A percentile compares a stretch with the other conserved stretches of the same genome.
phyloP scores from a whole-genome alignment of 2,888 invertebrate genomes.

The Galerucella calmariensis region DNA sequence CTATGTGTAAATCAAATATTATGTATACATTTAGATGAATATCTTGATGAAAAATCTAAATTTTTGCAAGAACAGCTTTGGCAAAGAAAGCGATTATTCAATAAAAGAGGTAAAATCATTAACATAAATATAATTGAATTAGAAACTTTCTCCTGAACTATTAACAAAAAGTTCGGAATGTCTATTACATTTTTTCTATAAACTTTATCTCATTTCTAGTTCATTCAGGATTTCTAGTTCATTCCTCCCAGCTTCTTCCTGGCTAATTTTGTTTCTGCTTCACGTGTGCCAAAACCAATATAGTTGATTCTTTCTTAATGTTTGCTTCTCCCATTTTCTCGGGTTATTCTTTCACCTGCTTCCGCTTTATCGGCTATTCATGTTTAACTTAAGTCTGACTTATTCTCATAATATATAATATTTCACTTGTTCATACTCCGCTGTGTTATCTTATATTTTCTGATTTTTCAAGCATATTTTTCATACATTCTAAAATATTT shows the following conservation, averaged over 20 bases:
- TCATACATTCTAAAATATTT: neutral
- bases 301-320: neutral
- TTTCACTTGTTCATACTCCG: no score
- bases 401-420: no score
- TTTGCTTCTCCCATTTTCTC: neutral
- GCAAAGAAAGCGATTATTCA: neutral
- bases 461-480: no score
- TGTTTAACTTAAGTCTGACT: no score
- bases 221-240: no score
- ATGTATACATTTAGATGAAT: conserved; percentile 13
- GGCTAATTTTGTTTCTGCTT: no score
- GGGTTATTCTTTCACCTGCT: no score
- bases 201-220: no score
- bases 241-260: neutral
- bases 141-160: no score
- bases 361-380: no score
- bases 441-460: no score
- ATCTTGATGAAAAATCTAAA: conserved; percentile 12
- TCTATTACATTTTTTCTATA: neutral
- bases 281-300: no score
- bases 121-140: neutral
- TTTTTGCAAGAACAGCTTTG: conserved; percentile 5
- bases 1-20: conserved; percentile 8
- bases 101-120: conserved; percentile 25
- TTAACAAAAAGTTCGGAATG: neutral